These are phyloP conservation scores for Cryptocheilus praepositus DNA, from an alignment of 2,888 invertebrate species.

Conservation along the genomic window DNA sequence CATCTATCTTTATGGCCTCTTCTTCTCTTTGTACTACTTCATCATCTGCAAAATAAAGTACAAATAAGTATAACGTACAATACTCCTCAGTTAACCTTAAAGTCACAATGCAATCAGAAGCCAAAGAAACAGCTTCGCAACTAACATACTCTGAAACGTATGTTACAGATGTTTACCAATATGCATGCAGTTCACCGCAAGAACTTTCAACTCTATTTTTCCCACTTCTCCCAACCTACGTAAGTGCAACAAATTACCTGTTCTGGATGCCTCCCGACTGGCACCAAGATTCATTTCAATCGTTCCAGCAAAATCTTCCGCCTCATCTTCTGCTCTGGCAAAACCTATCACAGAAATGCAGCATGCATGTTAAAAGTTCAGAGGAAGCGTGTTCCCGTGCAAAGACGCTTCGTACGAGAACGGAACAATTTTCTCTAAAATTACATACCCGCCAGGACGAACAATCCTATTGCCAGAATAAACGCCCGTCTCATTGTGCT, in stretches of 20 bases:
- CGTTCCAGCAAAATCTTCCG: constrained; percentile 78
- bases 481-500: constrained; percentile 63
- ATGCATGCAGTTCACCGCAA: no score
- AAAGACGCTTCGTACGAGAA: no score
- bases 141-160: no score
- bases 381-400: no score
- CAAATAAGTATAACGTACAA: constrained; percentile 13
- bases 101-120: no score
- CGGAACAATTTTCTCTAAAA: neutral
- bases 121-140: no score
- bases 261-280: constrained; percentile 91
- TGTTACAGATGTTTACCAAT: no score
- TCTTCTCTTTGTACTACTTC: constrained; percentile 94
- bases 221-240: no score
- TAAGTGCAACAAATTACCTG: constrained; percentile 78
- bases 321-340: constrained; percentile 73
- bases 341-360: constrained; percentile 53
- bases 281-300: constrained; percentile 89
- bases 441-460: constrained; percentile 65
- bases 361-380: neutral
- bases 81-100: no score
- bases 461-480: constrained; percentile 57
- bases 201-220: no score
- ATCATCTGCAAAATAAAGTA: constrained; percentile 82
- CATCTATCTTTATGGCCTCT: constrained; percentile 97